Base-by-base conservation (phyloP, 2,113 vertebrate genomes). In the Zapornia atra region DNA sequence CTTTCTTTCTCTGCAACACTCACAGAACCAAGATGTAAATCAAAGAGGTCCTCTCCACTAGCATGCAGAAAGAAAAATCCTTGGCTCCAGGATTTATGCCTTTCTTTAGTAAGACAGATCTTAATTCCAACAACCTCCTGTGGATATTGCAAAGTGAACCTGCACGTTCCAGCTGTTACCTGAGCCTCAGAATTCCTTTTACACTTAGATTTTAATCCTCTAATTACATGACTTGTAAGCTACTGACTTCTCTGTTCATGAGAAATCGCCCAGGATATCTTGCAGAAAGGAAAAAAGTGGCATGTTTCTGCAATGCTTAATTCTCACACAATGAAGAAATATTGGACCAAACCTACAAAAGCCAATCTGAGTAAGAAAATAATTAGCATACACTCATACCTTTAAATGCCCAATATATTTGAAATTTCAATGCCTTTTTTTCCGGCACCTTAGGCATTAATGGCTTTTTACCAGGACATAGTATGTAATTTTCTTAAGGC, bases 201-300 rank as follows among this genome's bases (percentile, higher is more conserved):
- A 79, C 82, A 82, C 50, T 73, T 85, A 56, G 54, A 59, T 90
- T 96, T 91, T 92, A 96, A 91, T 95, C 90, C 92, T 46, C 79
- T 94, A 93, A 90, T 95, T 93, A 89, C 85, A 90, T 12, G 73
- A 80, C 12, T 95, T 73, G 59, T 72, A 95, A 90, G 63, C 40
- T 65, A 70, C 65, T 33, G 44, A 76, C 91, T 90, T 87, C 44
- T 82, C 82, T 90, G 66, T 54, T 90, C 66, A 20, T 46, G 25
- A 88, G 78, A 66, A 90, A 90, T 61, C 87, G 26, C 63, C 57
- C 44, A 51, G 53, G 81, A 8, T 82, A 50, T 50, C 70, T 94
- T 73, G 78, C 61, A 87, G 84, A 61, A 82, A 46, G 40, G 79
- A 82, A 63, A 72, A 63, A 72, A 57, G 33, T 16, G 31, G 22